Evolutionary conservation across 2,888 invertebrate genomes (phyloP).

Genomic region (Agrochola litura): DNA sequence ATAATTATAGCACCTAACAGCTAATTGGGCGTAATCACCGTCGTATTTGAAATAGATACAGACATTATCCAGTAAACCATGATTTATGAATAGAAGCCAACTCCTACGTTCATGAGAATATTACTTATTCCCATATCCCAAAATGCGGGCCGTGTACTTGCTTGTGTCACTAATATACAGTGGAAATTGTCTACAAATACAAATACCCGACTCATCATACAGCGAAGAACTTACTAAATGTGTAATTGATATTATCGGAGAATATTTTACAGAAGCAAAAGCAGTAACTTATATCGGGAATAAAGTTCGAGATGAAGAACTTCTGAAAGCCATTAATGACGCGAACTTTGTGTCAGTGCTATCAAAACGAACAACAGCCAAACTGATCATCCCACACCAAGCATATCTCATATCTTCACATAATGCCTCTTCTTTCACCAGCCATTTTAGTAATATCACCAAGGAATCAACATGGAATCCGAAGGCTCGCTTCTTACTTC

Average conservation of each 20-base stretch:
- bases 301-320: conserved; percentile 31
- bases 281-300: conserved; percentile 50
- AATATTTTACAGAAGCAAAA: conserved; percentile 49
- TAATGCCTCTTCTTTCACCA: conserved; percentile 57
- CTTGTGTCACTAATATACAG: conserved; percentile 36
- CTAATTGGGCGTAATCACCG: conserved; percentile 17
- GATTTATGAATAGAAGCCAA: neutral
- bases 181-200: conserved; percentile 37
- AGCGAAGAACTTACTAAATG: conserved; percentile 44
- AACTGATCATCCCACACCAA: conserved; percentile 38
- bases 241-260: conserved; percentile 35
- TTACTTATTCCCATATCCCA: conserved; percentile 7
- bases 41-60: conserved; percentile 10
- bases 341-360: conserved; percentile 38
- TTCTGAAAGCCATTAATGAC: conserved; percentile 47
- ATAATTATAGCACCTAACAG: conserved; percentile 15
- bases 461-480: conserved; percentile 75
- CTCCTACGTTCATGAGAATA: neutral
- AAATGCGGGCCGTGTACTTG: conserved; percentile 35
- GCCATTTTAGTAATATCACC: conserved; percentile 55
- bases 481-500: conserved; percentile 69
- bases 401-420: conserved; percentile 70
- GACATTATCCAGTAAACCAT: conserved; percentile 11
- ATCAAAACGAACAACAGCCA: conserved; percentile 20
- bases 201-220: neutral